Base-by-base conservation (phyloP, 2,113 vertebrate species). In the Erpornis zantholeuca region DNA sequence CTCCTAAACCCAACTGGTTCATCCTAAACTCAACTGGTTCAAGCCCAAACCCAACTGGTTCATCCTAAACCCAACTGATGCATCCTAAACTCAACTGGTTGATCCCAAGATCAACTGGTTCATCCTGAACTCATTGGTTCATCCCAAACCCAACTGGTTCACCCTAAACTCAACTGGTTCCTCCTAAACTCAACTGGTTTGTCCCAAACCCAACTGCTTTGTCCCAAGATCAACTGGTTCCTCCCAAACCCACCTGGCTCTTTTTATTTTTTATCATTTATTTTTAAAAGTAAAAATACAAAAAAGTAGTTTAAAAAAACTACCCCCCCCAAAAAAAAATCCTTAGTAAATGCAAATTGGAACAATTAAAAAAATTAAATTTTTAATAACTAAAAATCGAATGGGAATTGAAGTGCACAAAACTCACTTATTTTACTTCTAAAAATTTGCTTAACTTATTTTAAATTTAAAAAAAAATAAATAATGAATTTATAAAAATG, bases 1-100 rank as follows among this genome's bases (percentile, higher is more conserved):
- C 0, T 3, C 3, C 10, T 1, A 5, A 38, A 23, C 14, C 2
- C 35, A 52, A 31, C 19, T 29, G 21, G 35, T 1, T 10, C 3
- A 1, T 17, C 6, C 11, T 1, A 13, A 53, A 24, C 19, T 1
- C 28, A 72, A 33, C 6, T 5, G 10, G 15, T 11, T 33, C 3
- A 2, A n/a, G 3, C 6, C 4, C 1, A 7, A 44, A 21, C 40
- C 3, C 8, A 70, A 11, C 14, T 10, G 15, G 21, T 0, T 18
- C 1, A 2, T 12, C 2, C 28, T 3, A 2, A 52, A 23, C 35
- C 1, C 20, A 52, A 23, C 14, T 36, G n/a, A 13, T 2, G 11
- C 9, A 6, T 7, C 7, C 19, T 2, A 6, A 50, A 23, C 47
- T 1, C 47, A 29, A 36, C 9, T 50, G 25, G 25, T 11, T 21